Base-by-base conservation (phyloP, 2,888 invertebrate species). In the Pogonocherus hispidulus region DNA sequence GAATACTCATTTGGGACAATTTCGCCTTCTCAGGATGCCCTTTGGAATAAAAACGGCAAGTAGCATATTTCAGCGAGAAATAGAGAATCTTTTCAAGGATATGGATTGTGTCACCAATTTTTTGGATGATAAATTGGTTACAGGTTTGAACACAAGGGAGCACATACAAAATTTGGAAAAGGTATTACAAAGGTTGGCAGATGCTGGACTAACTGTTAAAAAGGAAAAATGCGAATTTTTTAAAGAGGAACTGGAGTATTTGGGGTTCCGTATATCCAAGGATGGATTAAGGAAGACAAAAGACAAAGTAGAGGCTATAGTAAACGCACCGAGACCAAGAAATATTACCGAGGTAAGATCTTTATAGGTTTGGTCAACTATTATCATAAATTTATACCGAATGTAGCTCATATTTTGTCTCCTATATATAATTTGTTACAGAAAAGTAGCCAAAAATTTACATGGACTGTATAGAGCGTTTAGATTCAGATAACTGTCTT, bases 11-110 rank as follows among this genome's bases (percentile, higher is more conserved):
- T 77, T 78, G 27, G 84, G 84, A 0, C 55, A 84, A 2, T 85
- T 75, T 66, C 69, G 70, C 27, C 79, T 80, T 44, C 79, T 81
- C 35, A 74, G 83, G 20, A 66, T 84, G 23, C 79, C 82, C 1
- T 83, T 79, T 74, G 85, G 84, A 11, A 79, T 84, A n/a, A 77
- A 79, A 3, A 75, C 77, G 11, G 83, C 83, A 14, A 80, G 81
- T 6, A 79, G 80, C 4, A 80, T 83, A 47, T 83, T 84, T 70
- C 83, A 84, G 62, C 60, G 73, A 49, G 74, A 76, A 14, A 73
- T 84, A 35, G 84, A 85, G 68, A 67, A 77, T 37, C 66, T 83
- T 32, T 67, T 85, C 8, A 66, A 67, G 51, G 82, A 79, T 3
- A 69, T 80, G 1, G 72, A 78, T 1, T 76, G 69, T 6, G 77